These are phyloP conservation scores for Pithys albifrons DNA, from an alignment of 2,113 vertebrate species.

Conservation along the genomic window DNA sequence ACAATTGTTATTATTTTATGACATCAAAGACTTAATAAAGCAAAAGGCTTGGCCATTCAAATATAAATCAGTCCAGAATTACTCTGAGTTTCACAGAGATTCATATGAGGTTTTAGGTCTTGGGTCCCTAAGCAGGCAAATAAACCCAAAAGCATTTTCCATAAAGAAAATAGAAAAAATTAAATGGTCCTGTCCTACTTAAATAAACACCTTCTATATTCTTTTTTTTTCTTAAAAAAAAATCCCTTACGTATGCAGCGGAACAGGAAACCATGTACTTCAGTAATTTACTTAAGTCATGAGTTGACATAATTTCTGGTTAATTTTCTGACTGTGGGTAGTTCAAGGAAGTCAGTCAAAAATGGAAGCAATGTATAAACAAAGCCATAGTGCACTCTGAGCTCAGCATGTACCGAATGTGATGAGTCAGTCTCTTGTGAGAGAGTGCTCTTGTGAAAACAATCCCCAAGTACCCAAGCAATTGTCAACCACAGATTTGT, in stretches of 20 bases:
- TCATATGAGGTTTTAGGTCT: background rate
- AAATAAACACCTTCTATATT: background rate
- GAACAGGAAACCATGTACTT: background rate
- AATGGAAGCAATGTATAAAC: background rate
- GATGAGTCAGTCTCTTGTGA: background rate
- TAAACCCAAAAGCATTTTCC: background rate
- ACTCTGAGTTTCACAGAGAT: background rate
- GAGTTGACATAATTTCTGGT: background rate
- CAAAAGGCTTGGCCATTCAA: background rate
- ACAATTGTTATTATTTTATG: background rate
- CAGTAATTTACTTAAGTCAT: background rate
- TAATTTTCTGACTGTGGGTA: background rate
- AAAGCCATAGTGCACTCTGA: background rate
- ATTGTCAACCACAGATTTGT: background rate
- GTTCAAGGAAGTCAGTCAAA: background rate
- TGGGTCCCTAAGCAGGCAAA: background rate
- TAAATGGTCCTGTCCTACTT: background rate
- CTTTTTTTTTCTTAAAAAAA: background rate
- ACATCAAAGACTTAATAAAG: background rate
- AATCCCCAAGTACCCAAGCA: background rate
- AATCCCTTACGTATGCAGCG: rapidly evolving
- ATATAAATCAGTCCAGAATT: background rate
- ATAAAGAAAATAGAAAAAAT: background rate
- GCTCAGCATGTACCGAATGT: background rate
- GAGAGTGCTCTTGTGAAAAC: background rate